Conservation (phyloP, 2,797 vertebrate genomes). For the Chaunax sp. region DNA sequence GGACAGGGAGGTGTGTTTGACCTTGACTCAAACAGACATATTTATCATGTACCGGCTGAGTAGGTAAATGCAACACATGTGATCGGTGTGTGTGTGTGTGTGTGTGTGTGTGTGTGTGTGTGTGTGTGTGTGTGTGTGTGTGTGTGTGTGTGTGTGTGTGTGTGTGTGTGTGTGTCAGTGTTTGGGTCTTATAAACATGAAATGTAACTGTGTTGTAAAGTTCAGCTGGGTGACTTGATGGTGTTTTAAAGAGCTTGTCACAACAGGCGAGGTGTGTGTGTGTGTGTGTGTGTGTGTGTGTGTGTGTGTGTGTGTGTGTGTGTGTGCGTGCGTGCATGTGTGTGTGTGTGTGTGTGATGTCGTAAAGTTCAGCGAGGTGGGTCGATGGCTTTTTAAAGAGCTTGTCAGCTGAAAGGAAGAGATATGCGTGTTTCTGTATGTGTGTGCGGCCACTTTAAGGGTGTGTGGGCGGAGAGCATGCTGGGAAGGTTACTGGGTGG, state of each 20-base stretch:
- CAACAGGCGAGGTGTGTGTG: constrained; percentile 21
- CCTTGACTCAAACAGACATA: constrained; percentile 91
- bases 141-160: too few relatives aligned
- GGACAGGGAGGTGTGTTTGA: constrained; percentile 86
- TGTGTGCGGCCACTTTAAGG: constrained; percentile 28
- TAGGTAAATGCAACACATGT: constrained; percentile 81
- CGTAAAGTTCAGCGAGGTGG: constrained; percentile 73
- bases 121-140: constrained; percentile 15
- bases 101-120: constrained; percentile 16
- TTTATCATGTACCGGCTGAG: constrained; percentile 90
- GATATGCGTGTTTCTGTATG: constrained; percentile 37
- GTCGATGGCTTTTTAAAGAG: constrained; percentile 72
- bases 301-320: constrained; percentile 18
- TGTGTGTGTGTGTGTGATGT: constrained; percentile 48
- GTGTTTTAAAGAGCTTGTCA: constrained; percentile 71
- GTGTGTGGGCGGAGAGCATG: constrained; percentile 23
- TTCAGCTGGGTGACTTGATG: constrained; percentile 67
- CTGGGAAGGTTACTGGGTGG: constrained; percentile 7
- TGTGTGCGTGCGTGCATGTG: constrained; percentile 17
- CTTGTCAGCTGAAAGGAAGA: constrained; percentile 63
- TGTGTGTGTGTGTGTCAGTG: constrained; percentile 9
- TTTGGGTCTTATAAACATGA: constrained; percentile 65
- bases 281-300: constrained; percentile 31
- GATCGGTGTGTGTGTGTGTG: constrained; percentile 24
- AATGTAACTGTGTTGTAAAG: constrained; percentile 66